Base-by-base conservation (phyloP, 1,140 invertebrate genomes). In the Aphaenogaster ashmeadi region DNA sequence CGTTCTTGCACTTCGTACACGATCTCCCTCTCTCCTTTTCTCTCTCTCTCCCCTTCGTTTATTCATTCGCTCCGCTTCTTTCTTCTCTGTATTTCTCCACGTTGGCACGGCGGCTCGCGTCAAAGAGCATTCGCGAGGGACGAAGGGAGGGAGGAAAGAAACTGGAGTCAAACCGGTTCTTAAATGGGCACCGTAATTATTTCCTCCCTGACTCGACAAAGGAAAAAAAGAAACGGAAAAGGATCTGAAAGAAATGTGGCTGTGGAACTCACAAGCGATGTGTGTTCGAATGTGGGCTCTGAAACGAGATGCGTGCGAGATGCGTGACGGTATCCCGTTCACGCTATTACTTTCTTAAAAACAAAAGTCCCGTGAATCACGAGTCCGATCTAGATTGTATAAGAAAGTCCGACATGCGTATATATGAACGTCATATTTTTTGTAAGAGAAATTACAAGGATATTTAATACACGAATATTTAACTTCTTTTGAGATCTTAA, bases 181-280 rank as follows among this genome's bases (percentile, higher is more conserved):
- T 90, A 91, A 93, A 93, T 91, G 89, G 91, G 92, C 89, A 88
- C 86, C 92, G 86, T 93, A 93, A 93, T 93, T 93, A 92, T 93
- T 93, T 93, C 90, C 89, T 91, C 89, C 72, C 88, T 66, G 71
- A 88, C 41, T 71, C 50, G 80, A 77, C 41, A 47, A 41, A 47
- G 41, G 56, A 44, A 60, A 58, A 60, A 60, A 11, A 58, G 79
- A 50, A 60, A 72, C 27, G 67, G 38, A 58, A 72, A 58, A 47
- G 52, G 54, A 83, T 47, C 80, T 74, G 54, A 54, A 60, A 83
- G 67, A 72, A 72, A 83, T 67, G 38, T 72, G n/a, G 64, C 38
- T 58, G 27, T 83, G 52, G 36, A 47, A 60, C 52, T 83, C n/a
- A 44, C 38, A 44, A 36, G 18, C 67, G 50, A 72, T 27, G 27